Percentiles rank a stretch among this genome's conserved stretches.
phyloP scores from a whole-genome alignment of 2,797 vertebrate genomes.

The Onychomys arenicola region DNA sequence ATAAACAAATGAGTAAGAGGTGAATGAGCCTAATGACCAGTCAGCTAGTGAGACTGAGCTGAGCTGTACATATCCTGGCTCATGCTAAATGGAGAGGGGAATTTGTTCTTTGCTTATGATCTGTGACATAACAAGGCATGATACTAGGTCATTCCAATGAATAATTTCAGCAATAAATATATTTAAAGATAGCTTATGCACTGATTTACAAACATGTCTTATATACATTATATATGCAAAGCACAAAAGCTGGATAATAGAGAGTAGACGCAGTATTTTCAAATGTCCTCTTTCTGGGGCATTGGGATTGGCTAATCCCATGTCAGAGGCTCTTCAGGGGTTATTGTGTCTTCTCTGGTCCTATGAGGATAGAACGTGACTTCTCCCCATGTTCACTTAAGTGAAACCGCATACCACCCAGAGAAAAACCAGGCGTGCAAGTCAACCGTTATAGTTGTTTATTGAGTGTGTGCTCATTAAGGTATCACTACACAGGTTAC shows the following conservation, averaged over 20 bases:
- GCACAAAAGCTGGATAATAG: not conserved
- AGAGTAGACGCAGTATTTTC: conserved; percentile 39
- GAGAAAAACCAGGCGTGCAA: conserved; percentile 52
- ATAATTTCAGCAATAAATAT: not conserved
- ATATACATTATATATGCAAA: not conserved
- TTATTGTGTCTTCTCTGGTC: not conserved
- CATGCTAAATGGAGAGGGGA: conserved; percentile 66
- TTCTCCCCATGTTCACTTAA: not conserved
- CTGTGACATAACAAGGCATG: not conserved
- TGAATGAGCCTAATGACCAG: conserved; percentile 56
- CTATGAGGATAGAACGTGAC: not conserved
- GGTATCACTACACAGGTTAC: conserved; percentile 56
- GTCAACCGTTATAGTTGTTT: conserved; percentile 54
- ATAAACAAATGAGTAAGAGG: conserved; percentile 81
- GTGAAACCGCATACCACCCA: not conserved
- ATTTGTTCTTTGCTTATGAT: conserved; percentile 27
- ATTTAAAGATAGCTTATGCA: conserved; percentile 28
- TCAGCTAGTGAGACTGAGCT: conserved; percentile 64
- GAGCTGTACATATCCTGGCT: conserved; percentile 52
- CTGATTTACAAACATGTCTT: not conserved
- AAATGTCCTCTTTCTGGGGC: conserved; percentile 25
- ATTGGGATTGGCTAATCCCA: not conserved
- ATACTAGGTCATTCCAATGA: not conserved
- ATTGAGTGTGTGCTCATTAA: conserved; percentile 45
- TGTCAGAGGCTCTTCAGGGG: not conserved